These are phyloP conservation scores for Aurelia coerulea DNA, from an alignment of 30 jellyfish, hydroid and myxozoan species.

Conservation along the genomic window DNA sequence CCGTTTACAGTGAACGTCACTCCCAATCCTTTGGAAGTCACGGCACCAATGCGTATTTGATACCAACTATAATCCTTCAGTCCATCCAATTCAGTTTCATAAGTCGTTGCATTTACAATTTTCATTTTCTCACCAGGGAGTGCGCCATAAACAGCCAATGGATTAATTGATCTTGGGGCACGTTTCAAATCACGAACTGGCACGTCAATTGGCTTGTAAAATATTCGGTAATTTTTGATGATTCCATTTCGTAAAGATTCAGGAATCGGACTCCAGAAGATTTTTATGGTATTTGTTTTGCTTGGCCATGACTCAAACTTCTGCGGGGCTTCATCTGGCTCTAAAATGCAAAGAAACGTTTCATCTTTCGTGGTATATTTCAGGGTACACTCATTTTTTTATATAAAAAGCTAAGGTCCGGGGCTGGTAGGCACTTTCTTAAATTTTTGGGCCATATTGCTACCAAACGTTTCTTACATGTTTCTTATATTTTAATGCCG, in stretches of 20 bases:
- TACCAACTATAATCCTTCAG: constrained; percentile 50
- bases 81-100: constrained; percentile 16
- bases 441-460: too few relatives aligned
- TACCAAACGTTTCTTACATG: too few relatives aligned
- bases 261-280: constrained; percentile 70
- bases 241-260: constrained; percentile 64
- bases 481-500: too few relatives aligned
- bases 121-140: constrained; percentile 56
- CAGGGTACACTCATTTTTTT: too few relatives aligned
- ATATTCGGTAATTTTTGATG: constrained; percentile 46
- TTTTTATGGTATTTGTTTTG: constrained; percentile 3
- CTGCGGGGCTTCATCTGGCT: constrained; percentile 72
- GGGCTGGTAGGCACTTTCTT: too few relatives aligned
- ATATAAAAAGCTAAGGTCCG: too few relatives aligned
- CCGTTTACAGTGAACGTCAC: constrained; percentile 40
- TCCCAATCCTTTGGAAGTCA: constrained; percentile 69
- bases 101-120: constrained; percentile 53
- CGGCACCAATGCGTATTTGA: constrained; percentile 60
- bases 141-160: constrained; percentile 48
- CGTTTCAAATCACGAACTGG: constrained; percentile 41
- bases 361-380: neutral
- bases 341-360: neutral
- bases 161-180: constrained; percentile 52
- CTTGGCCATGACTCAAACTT: constrained; percentile 64
- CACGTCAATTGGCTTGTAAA: constrained; percentile 58